Evolutionary conservation across 2,797 vertebrate genomes (phyloP).

Genomic region (Vireo griseus): DNA sequence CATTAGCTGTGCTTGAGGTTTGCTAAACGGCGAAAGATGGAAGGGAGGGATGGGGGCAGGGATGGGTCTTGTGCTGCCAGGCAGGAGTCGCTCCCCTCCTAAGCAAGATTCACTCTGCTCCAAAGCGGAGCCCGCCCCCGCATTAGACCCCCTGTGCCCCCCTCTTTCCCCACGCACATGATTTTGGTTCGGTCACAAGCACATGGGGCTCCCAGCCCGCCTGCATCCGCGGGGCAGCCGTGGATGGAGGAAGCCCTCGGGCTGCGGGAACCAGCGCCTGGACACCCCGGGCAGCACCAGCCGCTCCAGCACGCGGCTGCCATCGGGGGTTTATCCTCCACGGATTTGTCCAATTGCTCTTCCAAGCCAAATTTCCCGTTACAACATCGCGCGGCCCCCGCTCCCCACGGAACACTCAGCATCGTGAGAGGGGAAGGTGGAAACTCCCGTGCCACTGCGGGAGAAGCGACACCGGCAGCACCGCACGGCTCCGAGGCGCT

Average conservation of each 20-base stretch:
- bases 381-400: fast-evolving
- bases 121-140: fast-evolving
- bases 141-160: not conserved
- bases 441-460: not conserved
- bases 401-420: not conserved
- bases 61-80: not conserved
- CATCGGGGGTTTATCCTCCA: not conserved
- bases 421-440: not conserved
- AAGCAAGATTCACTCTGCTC: not conserved
- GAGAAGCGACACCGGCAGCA: not conserved
- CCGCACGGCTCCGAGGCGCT: fast-evolving
- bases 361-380: not conserved
- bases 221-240: not conserved
- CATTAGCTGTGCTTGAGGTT: slow-evolving; percentile 22
- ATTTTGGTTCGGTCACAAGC: not conserved
- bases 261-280: not conserved
- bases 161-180: fast-evolving
- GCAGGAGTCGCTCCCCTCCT: not conserved
- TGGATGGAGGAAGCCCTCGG: not conserved
- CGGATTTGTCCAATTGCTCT: not conserved
- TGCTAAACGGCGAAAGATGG: slow-evolving; percentile 30
- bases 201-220: not conserved
- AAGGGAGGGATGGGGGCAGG: slow-evolving; percentile 14
- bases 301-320: not conserved
- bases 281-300: not conserved